These are phyloP conservation scores for Cebus imitator DNA, from an alignment of 2,113 vertebrate species.

Conservation along the genomic window DNA sequence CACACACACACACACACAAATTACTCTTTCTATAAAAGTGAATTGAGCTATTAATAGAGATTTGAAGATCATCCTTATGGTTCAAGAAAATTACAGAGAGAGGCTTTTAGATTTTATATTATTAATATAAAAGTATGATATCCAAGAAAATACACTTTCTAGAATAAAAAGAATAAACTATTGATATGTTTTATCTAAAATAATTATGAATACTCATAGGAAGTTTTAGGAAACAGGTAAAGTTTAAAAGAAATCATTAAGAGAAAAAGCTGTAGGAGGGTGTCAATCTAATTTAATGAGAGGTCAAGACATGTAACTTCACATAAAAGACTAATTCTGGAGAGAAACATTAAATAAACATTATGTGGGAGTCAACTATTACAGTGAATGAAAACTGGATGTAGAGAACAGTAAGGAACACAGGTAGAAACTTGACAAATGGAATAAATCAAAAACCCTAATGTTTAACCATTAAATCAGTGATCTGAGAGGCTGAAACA, in stretches of 20 bases:
- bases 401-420: background rate
- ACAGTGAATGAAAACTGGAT: background rate
- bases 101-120: background rate
- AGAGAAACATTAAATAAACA: constrained; percentile 51
- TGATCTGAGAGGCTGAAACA: background rate
- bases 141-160: constrained; percentile 19
- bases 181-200: background rate
- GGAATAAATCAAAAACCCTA: background rate
- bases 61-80: background rate
- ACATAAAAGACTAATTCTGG: constrained; percentile 50
- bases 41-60: background rate
- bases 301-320: constrained; percentile 20
- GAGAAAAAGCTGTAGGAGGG: background rate
- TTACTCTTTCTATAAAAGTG: background rate
- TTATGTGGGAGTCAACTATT: constrained; percentile 13
- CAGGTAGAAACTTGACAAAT: background rate
- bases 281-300: constrained; percentile 66
- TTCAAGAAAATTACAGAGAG: background rate
- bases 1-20: background rate
- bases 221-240: constrained; percentile 14
- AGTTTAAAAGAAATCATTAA: constrained; percentile 49
- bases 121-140: background rate
- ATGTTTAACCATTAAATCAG: constrained; percentile 5
- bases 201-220: background rate
- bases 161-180: background rate